A percentile compares a stretch with the other conserved stretches of the same genome.
These are phyloP conservation scores for Quadroppia sp. DNA, from an alignment of 2,888 invertebrate species.

Conservation along the genomic window DNA sequence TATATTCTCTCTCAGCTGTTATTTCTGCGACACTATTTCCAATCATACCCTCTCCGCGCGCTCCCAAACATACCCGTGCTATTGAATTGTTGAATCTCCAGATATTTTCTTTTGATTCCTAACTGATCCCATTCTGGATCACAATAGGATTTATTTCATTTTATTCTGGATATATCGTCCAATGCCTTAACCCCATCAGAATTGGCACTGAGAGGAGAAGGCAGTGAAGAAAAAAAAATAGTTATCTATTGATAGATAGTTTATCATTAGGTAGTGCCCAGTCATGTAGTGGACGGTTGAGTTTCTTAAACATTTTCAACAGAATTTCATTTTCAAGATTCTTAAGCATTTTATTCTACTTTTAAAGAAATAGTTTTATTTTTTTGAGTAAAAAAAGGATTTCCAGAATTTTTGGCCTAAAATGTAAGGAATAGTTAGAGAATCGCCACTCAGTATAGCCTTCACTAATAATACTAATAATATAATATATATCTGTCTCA, in stretches of 20 bases:
- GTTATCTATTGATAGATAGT: not conserved
- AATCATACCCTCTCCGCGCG: too few species aligned
- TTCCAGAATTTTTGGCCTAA: not conserved
- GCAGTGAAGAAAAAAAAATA: not conserved
- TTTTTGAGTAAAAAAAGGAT: too few species aligned
- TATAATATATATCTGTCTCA: constrained; percentile 8
- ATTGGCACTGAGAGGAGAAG: not conserved
- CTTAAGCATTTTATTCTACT: too few species aligned
- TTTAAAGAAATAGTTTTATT: too few species aligned
- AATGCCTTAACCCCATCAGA: not conserved
- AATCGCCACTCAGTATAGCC: not conserved
- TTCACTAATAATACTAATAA: constrained; percentile 3
- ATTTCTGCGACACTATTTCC: not conserved
- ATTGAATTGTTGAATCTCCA: constrained; percentile 19
- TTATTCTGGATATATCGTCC: not conserved
- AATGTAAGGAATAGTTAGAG: not conserved
- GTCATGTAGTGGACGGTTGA: too few species aligned
- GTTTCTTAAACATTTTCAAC: not conserved
- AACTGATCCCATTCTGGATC: constrained; percentile 30
- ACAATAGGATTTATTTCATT: constrained; percentile 18
- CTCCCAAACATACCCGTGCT: not conserved
- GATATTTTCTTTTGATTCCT: constrained; percentile 14
- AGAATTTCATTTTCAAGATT: not conserved
- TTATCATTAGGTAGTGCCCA: not conserved
- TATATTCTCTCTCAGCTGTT: not conserved